phyloP scores from a whole-genome alignment of 2,888 invertebrate genomes.

The Drosophila tanythrix region DNA sequence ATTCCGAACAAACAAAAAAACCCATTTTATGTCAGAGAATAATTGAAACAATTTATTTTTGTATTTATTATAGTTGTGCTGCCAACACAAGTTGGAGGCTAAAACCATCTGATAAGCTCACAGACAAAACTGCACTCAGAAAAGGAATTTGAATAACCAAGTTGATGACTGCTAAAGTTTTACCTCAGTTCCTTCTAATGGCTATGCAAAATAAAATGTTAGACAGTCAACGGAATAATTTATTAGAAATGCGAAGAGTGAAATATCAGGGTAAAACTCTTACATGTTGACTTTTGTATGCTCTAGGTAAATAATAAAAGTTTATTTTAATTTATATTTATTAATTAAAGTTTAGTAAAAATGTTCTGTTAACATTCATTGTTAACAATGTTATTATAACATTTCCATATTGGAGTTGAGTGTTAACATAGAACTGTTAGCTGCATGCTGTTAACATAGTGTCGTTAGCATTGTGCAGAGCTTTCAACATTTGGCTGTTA shows the following conservation, averaged over 20 bases:
- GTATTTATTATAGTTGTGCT: constrained; percentile 26
- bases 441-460: not conserved
- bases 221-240: constrained; percentile 56
- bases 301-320: not conserved
- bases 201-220: constrained; percentile 55
- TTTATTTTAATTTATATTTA: not conserved
- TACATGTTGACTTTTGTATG: not conserved
- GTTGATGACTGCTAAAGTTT: constrained; percentile 20
- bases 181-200: constrained; percentile 50
- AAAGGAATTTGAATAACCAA: not conserved
- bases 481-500: not conserved
- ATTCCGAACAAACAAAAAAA: constrained; percentile 1
- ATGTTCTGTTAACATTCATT: not conserved
- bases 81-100: not conserved
- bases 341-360: not conserved
- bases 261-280: not conserved
- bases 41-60: constrained; percentile 40
- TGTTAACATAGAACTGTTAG: not conserved
- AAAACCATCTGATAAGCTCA: constrained; percentile 27
- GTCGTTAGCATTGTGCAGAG: not conserved
- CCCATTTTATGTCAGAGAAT: constrained; percentile 30
- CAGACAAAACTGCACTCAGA: constrained; percentile 28
- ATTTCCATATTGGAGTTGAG: not conserved
- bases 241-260: constrained; percentile 33
- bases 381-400: not conserved